Percentiles rank a stretch among this genome's conserved stretches.
Conservation (phyloP, 1,140 invertebrate genomes). For the Cardiocondyla obscurior region DNA sequence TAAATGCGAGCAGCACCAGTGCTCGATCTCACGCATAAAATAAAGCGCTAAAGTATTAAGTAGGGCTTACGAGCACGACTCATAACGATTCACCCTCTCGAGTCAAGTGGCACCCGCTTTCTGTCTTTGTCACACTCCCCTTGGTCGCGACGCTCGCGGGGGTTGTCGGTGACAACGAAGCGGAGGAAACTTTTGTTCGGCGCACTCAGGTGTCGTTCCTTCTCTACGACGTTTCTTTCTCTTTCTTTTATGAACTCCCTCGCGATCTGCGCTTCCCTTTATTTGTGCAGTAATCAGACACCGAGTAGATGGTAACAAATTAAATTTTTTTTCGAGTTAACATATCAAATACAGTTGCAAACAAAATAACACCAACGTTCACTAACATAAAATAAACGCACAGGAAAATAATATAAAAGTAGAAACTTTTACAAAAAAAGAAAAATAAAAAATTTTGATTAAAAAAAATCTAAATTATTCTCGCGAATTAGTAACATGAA, state of each 20-base stretch:
- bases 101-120: constrained; percentile 67
- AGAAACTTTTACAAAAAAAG: no score
- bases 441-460: neutral
- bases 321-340: constrained; percentile 15
- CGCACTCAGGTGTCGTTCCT: constrained; percentile 54
- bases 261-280: neutral
- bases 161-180: constrained; percentile 64
- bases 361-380: neutral
- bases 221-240: constrained; percentile 3
- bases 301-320: neutral
- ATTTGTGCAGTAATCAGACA: constrained; percentile 31
- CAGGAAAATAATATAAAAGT: neutral
- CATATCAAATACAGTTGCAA: neutral
- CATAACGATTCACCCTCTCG: constrained; percentile 77
- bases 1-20: constrained; percentile 71
- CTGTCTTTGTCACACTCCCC: constrained; percentile 49
- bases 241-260: constrained; percentile 38
- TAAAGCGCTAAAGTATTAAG: constrained; percentile 76
- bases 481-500: neutral
- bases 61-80: constrained; percentile 73
- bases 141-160: constrained; percentile 12
- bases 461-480: neutral
- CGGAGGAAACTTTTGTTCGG: constrained; percentile 68
- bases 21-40: constrained; percentile 73
- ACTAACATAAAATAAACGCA: neutral